These are phyloP conservation scores for Chaetops frenatus DNA, from an alignment of 2,113 vertebrate genomes.

Conservation along the genomic window DNA sequence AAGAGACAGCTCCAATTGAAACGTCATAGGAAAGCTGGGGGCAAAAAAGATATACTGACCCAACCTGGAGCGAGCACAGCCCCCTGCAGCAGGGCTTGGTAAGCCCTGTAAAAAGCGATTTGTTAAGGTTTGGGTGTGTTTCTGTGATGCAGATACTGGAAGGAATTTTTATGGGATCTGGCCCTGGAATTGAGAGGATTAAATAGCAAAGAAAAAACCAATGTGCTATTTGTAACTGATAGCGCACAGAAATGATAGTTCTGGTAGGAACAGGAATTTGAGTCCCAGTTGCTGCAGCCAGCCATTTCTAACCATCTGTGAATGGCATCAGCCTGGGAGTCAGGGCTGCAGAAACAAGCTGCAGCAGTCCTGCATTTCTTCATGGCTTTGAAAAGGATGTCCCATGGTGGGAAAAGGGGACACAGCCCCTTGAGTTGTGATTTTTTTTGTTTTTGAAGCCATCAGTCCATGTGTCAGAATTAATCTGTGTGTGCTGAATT, in stretches of 20 bases:
- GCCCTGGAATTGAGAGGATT: conserved; percentile 31
- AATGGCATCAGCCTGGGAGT: not conserved
- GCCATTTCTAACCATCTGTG: not conserved
- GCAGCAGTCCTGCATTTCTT: not conserved
- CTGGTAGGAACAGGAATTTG: conserved; percentile 35
- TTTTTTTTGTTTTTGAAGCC: not conserved
- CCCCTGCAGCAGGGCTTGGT: conserved; percentile 4
- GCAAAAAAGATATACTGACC: not conserved
- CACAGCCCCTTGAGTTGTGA: not conserved
- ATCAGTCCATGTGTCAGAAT: not conserved
- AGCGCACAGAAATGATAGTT: not conserved
- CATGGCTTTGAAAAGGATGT: not conserved
- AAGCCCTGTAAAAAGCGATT: conserved; percentile 55
- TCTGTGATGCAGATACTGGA: conserved; percentile 58
- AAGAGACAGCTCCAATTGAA: not conserved
- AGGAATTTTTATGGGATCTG: conserved; percentile 69
- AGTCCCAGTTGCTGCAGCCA: not conserved
- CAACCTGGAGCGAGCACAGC: not conserved
- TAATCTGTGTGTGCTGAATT: not conserved
- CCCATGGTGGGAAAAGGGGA: not conserved
- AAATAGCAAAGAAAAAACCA: conserved; percentile 44
- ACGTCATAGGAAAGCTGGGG: not conserved
- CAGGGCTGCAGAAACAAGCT: not conserved
- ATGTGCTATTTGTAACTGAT: conserved; percentile 25
- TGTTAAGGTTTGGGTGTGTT: conserved; percentile 51